Percentiles rank a stretch among this genome's conserved stretches.
These are phyloP conservation scores for Megaceryle alcyon DNA, from an alignment of 2,797 vertebrate species.

Conservation along the genomic window DNA sequence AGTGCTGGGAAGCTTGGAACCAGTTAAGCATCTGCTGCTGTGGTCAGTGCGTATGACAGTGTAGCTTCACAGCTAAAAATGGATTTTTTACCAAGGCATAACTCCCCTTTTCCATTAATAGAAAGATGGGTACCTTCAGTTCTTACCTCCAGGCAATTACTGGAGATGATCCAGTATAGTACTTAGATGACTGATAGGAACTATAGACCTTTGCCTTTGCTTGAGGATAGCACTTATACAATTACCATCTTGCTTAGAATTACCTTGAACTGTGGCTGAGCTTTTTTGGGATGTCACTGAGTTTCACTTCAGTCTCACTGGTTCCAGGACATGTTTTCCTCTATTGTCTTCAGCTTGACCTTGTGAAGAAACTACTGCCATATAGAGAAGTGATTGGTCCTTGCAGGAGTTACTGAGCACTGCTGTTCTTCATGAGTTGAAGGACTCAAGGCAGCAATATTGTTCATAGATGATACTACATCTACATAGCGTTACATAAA, in stretches of 20 bases:
- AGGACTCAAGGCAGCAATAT: background rate
- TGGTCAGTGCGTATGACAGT: background rate
- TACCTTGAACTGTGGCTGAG: background rate
- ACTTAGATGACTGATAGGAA: background rate
- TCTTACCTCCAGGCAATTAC: background rate
- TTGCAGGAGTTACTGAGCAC: background rate
- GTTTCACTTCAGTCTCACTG: background rate
- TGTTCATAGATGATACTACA: background rate
- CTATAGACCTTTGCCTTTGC: background rate
- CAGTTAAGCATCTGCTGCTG: background rate
- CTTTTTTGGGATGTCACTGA: background rate
- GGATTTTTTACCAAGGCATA: background rate
- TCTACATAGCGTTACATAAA: background rate
- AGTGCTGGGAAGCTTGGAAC: background rate
- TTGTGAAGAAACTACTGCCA: background rate
- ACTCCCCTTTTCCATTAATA: background rate
- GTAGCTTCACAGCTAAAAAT: background rate
- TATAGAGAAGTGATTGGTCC: fast-evolving
- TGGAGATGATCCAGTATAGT: background rate
- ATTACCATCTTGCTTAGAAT: background rate
- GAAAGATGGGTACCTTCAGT: background rate
- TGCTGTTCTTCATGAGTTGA: background rate
- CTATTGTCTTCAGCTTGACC: background rate
- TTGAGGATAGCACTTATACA: background rate
- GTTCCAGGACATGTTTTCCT: background rate